These are phyloP conservation scores for Anoplius nigerrimus DNA, from an alignment of 2,888 invertebrate species.

Conservation along the genomic window DNA sequence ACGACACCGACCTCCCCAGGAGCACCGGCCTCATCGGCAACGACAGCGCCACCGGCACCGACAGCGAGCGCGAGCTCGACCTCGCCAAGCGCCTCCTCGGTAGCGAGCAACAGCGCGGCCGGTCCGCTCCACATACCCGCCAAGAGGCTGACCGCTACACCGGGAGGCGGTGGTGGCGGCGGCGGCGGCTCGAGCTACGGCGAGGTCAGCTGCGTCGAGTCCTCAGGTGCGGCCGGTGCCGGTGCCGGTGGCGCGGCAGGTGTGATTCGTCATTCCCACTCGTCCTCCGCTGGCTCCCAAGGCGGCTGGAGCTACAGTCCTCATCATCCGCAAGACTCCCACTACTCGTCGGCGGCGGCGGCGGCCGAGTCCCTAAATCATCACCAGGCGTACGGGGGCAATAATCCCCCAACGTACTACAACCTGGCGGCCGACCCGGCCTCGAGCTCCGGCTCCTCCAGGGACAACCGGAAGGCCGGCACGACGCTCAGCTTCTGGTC, in stretches of 20 bases:
- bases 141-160: slow-evolving; percentile 81
- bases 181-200: slow-evolving; percentile 75
- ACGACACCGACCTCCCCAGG: slow-evolving; percentile 77
- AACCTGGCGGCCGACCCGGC: slow-evolving; percentile 82
- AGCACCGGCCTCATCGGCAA: slow-evolving; percentile 71
- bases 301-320: slow-evolving; percentile 84
- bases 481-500: slow-evolving; percentile 83
- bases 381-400: slow-evolving; percentile 81
- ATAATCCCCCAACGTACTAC: slow-evolving; percentile 83
- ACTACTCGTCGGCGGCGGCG: slow-evolving; percentile 73
- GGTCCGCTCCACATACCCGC: slow-evolving; percentile 93
- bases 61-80: slow-evolving; percentile 82
- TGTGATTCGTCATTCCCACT: slow-evolving; percentile 84
- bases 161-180: slow-evolving; percentile 36
- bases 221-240: slow-evolving; percentile 75
- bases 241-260: slow-evolving; percentile 79
- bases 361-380: slow-evolving; percentile 77
- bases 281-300: slow-evolving; percentile 75
- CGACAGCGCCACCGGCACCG: slow-evolving; percentile 70
- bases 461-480: slow-evolving; percentile 78
- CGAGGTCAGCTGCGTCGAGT: slow-evolving; percentile 70
- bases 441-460: slow-evolving; percentile 76
- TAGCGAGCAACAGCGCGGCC: slow-evolving; percentile 82
- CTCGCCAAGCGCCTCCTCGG: slow-evolving; percentile 77
- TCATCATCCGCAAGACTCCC: slow-evolving; percentile 75